Conservation (phyloP, 2,113 vertebrate species). For the Dipodomys stephensi region DNA sequence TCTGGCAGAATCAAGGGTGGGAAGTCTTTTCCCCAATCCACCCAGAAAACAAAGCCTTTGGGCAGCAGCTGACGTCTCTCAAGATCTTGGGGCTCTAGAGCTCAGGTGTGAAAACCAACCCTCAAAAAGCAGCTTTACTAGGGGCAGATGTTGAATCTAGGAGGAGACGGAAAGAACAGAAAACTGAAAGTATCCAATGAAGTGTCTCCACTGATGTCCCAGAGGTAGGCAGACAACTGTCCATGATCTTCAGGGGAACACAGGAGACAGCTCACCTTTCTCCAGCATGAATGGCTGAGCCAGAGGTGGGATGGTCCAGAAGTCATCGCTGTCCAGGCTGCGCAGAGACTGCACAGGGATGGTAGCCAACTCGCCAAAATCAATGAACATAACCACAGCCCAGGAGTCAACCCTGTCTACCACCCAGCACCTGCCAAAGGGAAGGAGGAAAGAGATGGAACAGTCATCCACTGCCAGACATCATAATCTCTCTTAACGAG, state of each 20-base stretch:
- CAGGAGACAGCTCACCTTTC: not conserved
- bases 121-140: not conserved
- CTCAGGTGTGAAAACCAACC: not conserved
- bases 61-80: not conserved
- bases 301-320: slow-evolving; percentile 57
- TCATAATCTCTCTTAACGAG: too few species aligned
- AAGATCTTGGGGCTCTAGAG: not conserved
- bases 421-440: slow-evolving; percentile 66
- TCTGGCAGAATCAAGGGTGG: not conserved
- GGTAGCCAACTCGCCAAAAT: slow-evolving; percentile 27
- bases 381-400: slow-evolving; percentile 63
- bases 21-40: not conserved
- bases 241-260: not conserved
- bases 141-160: not conserved
- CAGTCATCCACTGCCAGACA: rapidly evolving
- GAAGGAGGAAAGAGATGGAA: not conserved
- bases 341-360: not conserved
- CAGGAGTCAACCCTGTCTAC: not conserved
- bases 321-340: slow-evolving; percentile 2
- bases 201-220: rapidly evolving
- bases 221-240: not conserved
- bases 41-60: not conserved
- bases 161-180: not conserved
- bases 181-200: not conserved
- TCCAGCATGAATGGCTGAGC: slow-evolving; percentile 71